These are phyloP conservation scores for Cydia fagiglandana DNA, from an alignment of 1,140 invertebrate species.

Conservation along the genomic window DNA sequence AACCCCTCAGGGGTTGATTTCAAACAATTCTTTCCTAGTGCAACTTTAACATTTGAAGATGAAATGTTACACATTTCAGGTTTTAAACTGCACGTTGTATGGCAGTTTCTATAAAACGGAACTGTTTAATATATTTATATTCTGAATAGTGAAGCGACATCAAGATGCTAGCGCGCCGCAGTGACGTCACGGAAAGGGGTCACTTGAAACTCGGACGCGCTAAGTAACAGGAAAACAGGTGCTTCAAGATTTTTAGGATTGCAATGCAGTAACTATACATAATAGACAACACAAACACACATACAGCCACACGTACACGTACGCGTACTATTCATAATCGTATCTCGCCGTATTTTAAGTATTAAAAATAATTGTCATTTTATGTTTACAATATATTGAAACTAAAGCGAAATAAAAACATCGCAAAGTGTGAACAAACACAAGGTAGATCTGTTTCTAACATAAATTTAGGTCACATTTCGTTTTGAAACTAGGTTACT, in stretches of 20 bases:
- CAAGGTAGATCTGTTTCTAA: constrained; percentile 1
- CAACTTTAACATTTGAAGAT: no score
- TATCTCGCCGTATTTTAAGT: background rate
- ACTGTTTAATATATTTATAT: background rate
- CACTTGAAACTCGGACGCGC: constrained; percentile 24
- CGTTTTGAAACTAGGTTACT: constrained; percentile 24
- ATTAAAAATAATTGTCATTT: background rate
- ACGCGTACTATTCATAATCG: background rate
- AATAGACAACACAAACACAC: background rate
- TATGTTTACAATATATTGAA: background rate
- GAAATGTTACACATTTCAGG: no score
- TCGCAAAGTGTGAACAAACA: background rate
- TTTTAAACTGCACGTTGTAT: no score
- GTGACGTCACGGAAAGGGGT: constrained; percentile 29
- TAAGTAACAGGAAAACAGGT: constrained; percentile 24
- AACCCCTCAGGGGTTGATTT: no score
- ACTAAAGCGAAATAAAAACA: background rate
- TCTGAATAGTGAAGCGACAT: background rate
- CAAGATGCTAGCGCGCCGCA: constrained; percentile 22
- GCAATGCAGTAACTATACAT: background rate
- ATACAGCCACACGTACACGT: no score
- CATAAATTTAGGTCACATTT: constrained; percentile 19
- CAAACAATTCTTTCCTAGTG: no score
- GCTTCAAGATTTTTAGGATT: constrained; percentile 20
- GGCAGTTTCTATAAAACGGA: background rate